Evolutionary conservation across 2,113 vertebrate genomes (phyloP), one percentile per base, ranked within the genome.

Genomic region (Prunella himalayana): DNA sequence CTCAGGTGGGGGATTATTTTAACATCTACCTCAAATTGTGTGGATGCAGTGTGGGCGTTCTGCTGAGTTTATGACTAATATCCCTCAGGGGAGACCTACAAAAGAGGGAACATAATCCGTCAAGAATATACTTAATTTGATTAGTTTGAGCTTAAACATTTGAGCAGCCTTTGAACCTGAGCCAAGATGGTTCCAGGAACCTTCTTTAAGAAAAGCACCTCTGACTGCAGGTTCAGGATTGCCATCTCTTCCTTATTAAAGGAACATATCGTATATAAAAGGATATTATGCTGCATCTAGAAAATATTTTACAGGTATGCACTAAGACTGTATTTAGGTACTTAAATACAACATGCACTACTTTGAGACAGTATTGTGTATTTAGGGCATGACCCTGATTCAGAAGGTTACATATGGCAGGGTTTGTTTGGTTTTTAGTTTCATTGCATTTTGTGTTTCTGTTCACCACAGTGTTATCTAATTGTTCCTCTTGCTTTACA

Each of bases 131-230:
- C 47, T 88, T 87, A 90, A 88, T 35, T 57, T 93, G 56, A 75
- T 94, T 90, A 68, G 71, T 83, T 86, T 70, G 68, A 94, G 71
- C 53, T 44, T 95, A 93, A 95, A 90, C 49, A 90, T 92, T 90
- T 59, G 25, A 96, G 79, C 68, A 78, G 44, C 72, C 71, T 94
- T 91, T 94, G 85, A 95, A 93, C 60, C 35, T 72, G 57, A 86
- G 78, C 51, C 0, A 0, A 83, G 56, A 50, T 41, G 33, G 37
- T 86, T 92, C 72, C 73, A 64, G 69, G 82, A 92, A 86, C 22
- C 27, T 91, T 76, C 33, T 61, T 69, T 53, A 87, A 73, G 54
- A 72, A 14, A 53, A 85, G 63, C 3, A 4, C 35, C 44, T 83
- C 35, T 63, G 70, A 80, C 42, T 72, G 7, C 51, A 84, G 17